phyloP scores from a whole-genome alignment of 1,140 invertebrate species.

The Muscidifurax raptorellus region DNA sequence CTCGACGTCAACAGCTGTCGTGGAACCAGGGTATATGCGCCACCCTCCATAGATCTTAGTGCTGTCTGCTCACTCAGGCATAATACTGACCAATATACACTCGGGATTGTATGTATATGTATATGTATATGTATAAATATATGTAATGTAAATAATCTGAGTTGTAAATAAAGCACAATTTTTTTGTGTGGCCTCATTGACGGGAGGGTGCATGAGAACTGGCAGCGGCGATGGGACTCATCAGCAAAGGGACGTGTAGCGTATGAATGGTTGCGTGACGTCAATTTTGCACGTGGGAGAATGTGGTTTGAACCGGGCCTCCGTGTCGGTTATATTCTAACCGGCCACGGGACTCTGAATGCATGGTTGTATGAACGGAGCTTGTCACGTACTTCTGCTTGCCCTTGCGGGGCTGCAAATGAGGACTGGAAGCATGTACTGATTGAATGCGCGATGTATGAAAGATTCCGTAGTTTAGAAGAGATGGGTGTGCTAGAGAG shows the following conservation, averaged over 20 bases:
- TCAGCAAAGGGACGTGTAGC: slow-evolving; percentile 4
- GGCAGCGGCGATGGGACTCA: neutral
- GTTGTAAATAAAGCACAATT: too few relatives aligned
- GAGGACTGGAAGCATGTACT: slow-evolving; percentile 45
- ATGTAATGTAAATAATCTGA: too few relatives aligned
- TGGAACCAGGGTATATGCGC: too few relatives aligned
- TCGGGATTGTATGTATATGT: too few relatives aligned
- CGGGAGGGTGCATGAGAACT: neutral
- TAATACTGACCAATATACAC: too few relatives aligned
- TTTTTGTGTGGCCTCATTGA: too few relatives aligned
- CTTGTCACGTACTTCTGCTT: neutral
- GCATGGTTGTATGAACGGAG: slow-evolving; percentile 45
- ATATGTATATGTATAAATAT: too few relatives aligned
- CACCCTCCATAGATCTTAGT: too few relatives aligned
- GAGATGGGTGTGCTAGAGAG: too few relatives aligned
- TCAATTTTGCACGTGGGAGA: neutral
- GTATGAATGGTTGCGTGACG: neutral
- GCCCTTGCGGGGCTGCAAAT: slow-evolving; percentile 17
- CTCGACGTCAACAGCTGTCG: too few relatives aligned
- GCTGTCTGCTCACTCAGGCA: too few relatives aligned
- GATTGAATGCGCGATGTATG: slow-evolving; percentile 16
- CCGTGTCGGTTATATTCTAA: slow-evolving; percentile 44
- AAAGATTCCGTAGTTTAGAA: too few relatives aligned
- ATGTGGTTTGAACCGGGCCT: slow-evolving; percentile 10
- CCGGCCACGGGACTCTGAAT: slow-evolving; percentile 53